Evolutionary conservation across 1,140 invertebrate genomes (phyloP), one percentile per base, ranked within the genome.

Genomic region (Diorhabda carinulata): DNA sequence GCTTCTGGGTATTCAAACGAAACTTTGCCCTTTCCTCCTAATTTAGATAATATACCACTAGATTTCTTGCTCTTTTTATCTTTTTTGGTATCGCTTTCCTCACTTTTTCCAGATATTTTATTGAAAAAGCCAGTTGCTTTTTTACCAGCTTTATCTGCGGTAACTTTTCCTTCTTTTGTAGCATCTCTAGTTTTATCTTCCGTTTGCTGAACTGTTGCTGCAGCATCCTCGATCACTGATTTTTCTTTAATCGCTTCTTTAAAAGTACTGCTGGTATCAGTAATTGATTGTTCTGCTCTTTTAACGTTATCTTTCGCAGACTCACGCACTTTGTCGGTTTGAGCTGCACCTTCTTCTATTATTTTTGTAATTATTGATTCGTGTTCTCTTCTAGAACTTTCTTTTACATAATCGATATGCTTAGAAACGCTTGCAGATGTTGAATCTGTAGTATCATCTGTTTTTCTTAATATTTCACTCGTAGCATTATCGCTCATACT

Each of bases 161-260:
- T 42, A 8, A 56, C 56, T 57, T 61, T 60, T 58, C 60, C 62
- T 25, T 8, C 42, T 59, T 65, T 67, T 52, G 44, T 44, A n/a
- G 9, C 41, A 66, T 56, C 57, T 3, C 44, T 7, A 67, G 7
- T 70, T 67, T 65, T 68, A 52, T 43, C 57, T 71, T 66, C 67
- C 41, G 43, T 67, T 62, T 71, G 66, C 70, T 75, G 47, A 43
- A 70, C 10, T 61, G 64, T 64, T 73, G 71, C 2, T 67, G 45
- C n/a, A 41, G 42, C 7, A 6, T 56, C 42, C 41, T 68, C 43
- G 45, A 9, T 45, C 7, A 43, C 43, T 3, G 56, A 5, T 57
- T 57, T 43, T 9, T 64, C 64, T 4, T 66, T n/a, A 43, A 5
- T 9, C 10, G 4, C 61, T 44, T 61, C 60, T 43, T 2, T 52